These are phyloP conservation scores for Calliopsis andreniformis DNA, from an alignment of 1,140 invertebrate genomes.

Conservation along the genomic window DNA sequence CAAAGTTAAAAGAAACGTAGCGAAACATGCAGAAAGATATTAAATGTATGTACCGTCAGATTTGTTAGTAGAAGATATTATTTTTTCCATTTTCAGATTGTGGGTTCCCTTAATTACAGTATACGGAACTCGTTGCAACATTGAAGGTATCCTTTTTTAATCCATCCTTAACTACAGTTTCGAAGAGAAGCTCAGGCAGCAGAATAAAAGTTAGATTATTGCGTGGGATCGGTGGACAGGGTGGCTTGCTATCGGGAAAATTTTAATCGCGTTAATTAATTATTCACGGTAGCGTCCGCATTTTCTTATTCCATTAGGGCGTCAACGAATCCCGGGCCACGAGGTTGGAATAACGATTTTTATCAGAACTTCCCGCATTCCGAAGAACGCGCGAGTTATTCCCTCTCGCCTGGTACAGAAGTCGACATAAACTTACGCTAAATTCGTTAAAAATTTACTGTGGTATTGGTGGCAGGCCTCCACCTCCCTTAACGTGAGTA, in stretches of 20 bases:
- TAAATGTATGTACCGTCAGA: too few species aligned
- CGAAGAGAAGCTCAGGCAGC: not conserved
- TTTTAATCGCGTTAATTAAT: constrained; percentile 31
- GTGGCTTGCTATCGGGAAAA: not conserved
- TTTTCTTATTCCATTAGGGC: constrained; percentile 34
- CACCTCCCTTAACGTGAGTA: constrained; percentile 35
- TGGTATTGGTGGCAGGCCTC: constrained; percentile 47
- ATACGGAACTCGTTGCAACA: constrained; percentile 9
- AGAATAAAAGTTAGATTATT: constrained; percentile 13
- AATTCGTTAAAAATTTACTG: constrained; percentile 74
- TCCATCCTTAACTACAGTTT: not conserved
- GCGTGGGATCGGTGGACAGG: not conserved
- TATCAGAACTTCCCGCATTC: not conserved
- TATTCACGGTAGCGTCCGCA: not conserved
- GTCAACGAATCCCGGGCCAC: constrained; percentile 2
- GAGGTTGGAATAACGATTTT: constrained; percentile 29
- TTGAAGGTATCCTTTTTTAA: not conserved
- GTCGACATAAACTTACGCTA: constrained; percentile 68
- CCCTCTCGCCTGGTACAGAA: constrained; percentile 16
- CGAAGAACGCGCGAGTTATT: constrained; percentile 42
- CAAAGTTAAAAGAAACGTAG: too few species aligned
- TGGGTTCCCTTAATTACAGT: constrained; percentile 16
- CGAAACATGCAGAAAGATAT: too few species aligned
- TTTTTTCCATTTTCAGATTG: too few species aligned
- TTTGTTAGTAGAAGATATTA: too few species aligned